Percentiles rank a stretch among this genome's conserved stretches.
Evolutionary conservation across 2,113 vertebrate species (phyloP).

Genomic region (Myotis davidii): DNA sequence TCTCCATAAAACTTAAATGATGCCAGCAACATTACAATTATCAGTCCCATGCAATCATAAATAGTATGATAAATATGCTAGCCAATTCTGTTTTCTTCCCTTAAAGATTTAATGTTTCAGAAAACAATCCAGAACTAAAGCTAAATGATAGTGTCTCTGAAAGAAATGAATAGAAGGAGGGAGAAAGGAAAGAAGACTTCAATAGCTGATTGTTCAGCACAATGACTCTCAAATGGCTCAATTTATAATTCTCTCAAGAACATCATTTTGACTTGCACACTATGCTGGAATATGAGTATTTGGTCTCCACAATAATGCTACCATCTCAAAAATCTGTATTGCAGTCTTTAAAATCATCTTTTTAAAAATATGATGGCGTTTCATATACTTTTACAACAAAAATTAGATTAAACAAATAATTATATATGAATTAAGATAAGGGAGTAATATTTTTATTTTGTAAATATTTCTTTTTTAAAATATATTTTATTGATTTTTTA

Average conservation of each 20-base stretch:
- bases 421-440: not conserved
- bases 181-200: not conserved
- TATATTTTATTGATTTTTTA: too few relatives aligned
- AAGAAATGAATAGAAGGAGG: not conserved
- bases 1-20: conserved; percentile 60
- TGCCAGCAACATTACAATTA: conserved; percentile 56
- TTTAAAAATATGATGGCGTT: not conserved
- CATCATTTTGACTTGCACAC: not conserved
- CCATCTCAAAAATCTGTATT: not conserved
- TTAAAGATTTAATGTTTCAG: not conserved
- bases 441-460: not conserved
- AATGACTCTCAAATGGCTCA: conserved; percentile 21
- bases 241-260: not conserved
- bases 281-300: not conserved
- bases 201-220: not conserved
- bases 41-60: conserved; percentile 26
- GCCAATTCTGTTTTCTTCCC: not conserved
- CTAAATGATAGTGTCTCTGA: conserved; percentile 48
- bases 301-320: not conserved
- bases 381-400: not conserved
- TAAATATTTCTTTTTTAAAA: not conserved
- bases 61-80: conserved; percentile 54
- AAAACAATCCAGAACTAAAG: not conserved
- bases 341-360: not conserved
- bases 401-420: not conserved